Base-by-base conservation (phyloP, 92 coral and sea anemone species). In the Phenganax subtilis region DNA sequence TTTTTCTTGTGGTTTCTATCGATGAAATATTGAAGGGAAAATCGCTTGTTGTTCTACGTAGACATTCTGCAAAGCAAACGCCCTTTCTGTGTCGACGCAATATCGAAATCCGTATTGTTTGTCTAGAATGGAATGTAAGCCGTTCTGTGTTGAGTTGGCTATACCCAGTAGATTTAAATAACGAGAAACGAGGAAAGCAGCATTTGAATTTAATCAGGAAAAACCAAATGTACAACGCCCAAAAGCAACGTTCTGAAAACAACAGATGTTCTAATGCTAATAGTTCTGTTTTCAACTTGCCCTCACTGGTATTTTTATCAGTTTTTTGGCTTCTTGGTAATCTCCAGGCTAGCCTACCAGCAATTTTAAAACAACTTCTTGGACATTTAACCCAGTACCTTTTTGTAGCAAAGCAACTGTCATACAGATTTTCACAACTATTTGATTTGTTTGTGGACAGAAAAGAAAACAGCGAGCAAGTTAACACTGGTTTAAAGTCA, bases 371-470 rank as follows among this genome's bases (percentile, higher is more conserved):
- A 59, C 65, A 59, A 30, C 51, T 62, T 12, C 31, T 77, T 15
- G 56, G 37, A 16, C 27, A 63, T 65, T 47, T 51, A 14, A 44
- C 61, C n/a, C 63, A 79, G 15, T 79, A 54, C 44, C 69, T 63
- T 3, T 79, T 63, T 79, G 83, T 79, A 25, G 83, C 83, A 63
- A 79, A 79, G 53, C 83, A 79, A 54, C 74, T 79, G 68, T 51
- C 56, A 53, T 65, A 65, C 27, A 15, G 83, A 62, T 27, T 62
- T 20, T 20, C 63, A 12, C 83, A 79, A 51, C 25, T 79, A 47
- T 52, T 9, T 62, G 71, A 79, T 12, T 62, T 79, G 73, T 68
- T 68, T 10, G 52, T 79, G 17, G 27, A 59, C 16, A 51, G 25
- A 64, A 53, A 63, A 12, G 51, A 51, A n/a, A 64, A 16, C 8